Evolutionary conservation across 2,888 invertebrate species (phyloP).

Genomic region (Brachylomia viminalis): DNA sequence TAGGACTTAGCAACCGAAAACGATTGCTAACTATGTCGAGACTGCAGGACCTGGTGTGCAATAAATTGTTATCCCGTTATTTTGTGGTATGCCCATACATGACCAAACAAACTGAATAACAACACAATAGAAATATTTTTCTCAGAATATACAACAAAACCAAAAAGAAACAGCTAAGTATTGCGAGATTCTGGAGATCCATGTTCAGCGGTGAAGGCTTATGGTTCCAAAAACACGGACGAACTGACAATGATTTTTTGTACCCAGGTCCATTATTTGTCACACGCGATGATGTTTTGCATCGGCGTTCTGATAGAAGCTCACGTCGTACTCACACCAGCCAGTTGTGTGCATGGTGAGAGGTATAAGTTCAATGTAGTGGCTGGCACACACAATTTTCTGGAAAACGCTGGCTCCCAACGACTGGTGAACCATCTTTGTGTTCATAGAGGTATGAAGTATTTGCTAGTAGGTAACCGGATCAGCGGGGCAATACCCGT

Average conservation of each 20-base stretch:
- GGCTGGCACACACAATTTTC: conserved; percentile 81
- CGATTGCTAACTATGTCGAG: no score
- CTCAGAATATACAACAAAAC: neutral
- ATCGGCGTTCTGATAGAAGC: conserved; percentile 82
- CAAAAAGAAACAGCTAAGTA: neutral
- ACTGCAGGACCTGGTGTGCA: no score
- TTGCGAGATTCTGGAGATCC: neutral
- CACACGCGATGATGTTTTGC: conserved; percentile 86
- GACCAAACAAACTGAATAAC: neutral
- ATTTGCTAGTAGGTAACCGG: neutral
- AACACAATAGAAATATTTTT: neutral
- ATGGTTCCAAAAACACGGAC: no score
- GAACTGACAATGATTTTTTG: conserved; percentile 7
- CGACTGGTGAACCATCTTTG: conserved; percentile 80
- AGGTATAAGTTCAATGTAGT: conserved; percentile 79
- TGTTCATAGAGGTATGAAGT: conserved; percentile 78
- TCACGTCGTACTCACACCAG: conserved; percentile 84
- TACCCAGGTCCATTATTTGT: conserved; percentile 80
- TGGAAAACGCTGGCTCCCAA: conserved; percentile 73
- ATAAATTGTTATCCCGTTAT: no score
- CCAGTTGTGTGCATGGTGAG: conserved; percentile 83
- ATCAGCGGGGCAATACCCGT: neutral
- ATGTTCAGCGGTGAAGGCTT: neutral
- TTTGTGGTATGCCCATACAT: neutral
- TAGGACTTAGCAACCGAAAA: no score